These are phyloP conservation scores for Cephus sareptanus DNA, from an alignment of 2,888 invertebrate species.

Conservation along the genomic window DNA sequence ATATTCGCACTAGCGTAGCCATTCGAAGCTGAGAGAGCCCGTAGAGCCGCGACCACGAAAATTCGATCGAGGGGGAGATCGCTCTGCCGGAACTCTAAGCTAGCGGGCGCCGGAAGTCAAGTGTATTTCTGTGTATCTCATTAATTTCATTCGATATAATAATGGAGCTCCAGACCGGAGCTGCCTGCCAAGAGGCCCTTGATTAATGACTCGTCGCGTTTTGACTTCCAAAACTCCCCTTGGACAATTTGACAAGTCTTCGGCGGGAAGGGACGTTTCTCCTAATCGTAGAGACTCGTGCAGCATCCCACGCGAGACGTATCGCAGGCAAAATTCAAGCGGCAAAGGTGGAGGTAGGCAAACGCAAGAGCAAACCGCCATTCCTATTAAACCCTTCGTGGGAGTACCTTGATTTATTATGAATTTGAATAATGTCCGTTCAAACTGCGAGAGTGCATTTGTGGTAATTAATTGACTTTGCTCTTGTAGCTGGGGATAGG, in stretches of 20 bases:
- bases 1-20: not conserved
- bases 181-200: slow-evolving; percentile 36
- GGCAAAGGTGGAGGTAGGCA: not conserved
- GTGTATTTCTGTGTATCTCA: slow-evolving; percentile 66
- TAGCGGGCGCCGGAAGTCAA: slow-evolving; percentile 54
- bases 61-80: slow-evolving; percentile 25
- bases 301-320: not conserved
- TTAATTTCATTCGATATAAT: slow-evolving; percentile 66
- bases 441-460: slow-evolving; percentile 24
- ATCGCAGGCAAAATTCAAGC: not conserved
- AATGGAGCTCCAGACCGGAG: slow-evolving; percentile 41
- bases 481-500: not conserved
- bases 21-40: not conserved
- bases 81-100: slow-evolving; percentile 42
- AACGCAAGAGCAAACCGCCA: not conserved
- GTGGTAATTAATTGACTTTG: slow-evolving; percentile 38
- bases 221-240: slow-evolving; percentile 38
- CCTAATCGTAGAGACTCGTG: not conserved
- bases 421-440: slow-evolving; percentile 19
- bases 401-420: slow-evolving; percentile 44
- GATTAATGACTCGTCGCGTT: slow-evolving; percentile 62
- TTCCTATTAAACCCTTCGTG: not conserved
- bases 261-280: not conserved
- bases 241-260: slow-evolving; percentile 1
- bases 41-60: not conserved